Base-by-base conservation (phyloP, 2,888 invertebrate genomes). In the Plemyria rubiginata region DNA sequence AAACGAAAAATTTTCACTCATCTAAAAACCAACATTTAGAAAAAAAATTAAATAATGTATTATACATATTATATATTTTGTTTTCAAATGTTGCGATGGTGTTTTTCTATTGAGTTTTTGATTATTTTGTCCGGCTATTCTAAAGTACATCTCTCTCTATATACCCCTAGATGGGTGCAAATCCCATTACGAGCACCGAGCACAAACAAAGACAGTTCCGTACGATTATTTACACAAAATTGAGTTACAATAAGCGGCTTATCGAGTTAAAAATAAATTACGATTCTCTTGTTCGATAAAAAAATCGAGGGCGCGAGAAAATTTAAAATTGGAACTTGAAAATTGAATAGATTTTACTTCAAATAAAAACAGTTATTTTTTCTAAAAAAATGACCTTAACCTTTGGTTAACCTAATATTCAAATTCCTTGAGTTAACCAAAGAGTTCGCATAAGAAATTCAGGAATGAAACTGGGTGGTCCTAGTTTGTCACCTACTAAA, bases 251-350 rank as follows among this genome's bases (percentile, higher is more conserved):
- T n/a, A n/a, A 75, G 75, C 73, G 70, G 73, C 82, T 85, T 85
- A 91, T 91, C 77, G 80, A 82, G 85, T 91, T 90, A 87, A 82
- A 84, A 82, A 73, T 79, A 78, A 91, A 90, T 91, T 90, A 90
- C 84, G 82, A 79, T 77, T 75, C 87, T 82, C 83, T 88, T 86
- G 85, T 87, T 82, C 75, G 54, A 53, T 56, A 54, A 50, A 41
- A 13, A 29, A 13, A 48, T 15, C 5, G 40, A 55, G 55, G 61
- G 61, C 51, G 43, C 50, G 49, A 13, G 9, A 52, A 13, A 22
- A 32, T 43, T 60, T 54, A 29, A 54, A 54, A 36, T 51, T 45
- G 36, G 48, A 48, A 55, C 11, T 38, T 11, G 11, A 38, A 11
- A 38, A 38, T 38, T 11, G 11, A 38, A 11, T 38, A 32, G 4